These are phyloP conservation scores for Gnathonemus echidnorhynchus DNA, from an alignment of 2,113 vertebrate genomes.

Conservation along the genomic window DNA sequence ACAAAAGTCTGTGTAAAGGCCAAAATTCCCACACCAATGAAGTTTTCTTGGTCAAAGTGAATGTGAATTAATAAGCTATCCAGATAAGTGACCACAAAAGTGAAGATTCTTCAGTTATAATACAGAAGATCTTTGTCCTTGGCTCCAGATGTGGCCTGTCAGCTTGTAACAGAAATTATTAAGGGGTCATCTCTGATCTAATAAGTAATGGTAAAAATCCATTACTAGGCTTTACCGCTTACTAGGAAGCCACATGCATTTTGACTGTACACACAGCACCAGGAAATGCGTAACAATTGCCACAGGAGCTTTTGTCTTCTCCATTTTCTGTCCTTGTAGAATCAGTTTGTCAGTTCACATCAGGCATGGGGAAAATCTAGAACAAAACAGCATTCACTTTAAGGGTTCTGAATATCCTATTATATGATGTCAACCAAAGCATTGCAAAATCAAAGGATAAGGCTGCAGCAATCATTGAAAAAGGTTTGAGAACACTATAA, in stretches of 20 bases:
- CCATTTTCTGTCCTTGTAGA: neutral
- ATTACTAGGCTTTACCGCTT: neutral
- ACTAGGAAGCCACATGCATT: neutral
- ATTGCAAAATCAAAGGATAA: neutral
- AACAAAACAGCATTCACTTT: neutral
- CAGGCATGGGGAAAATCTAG: neutral
- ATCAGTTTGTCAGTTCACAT: neutral
- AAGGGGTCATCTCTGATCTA: neutral
- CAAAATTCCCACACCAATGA: neutral
- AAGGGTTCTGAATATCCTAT: neutral
- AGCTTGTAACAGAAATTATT: neutral
- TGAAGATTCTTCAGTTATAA: neutral
- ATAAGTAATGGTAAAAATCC: neutral
- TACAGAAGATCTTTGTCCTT: neutral
- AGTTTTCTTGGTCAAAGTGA: neutral
- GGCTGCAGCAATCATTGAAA: neutral
- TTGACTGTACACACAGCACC: neutral
- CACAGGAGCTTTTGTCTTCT: neutral
- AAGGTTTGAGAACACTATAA: neutral
- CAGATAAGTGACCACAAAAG: neutral
- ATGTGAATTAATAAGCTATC: neutral
- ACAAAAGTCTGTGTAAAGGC: neutral
- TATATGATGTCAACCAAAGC: neutral
- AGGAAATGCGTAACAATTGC: neutral
- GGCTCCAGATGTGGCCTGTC: neutral